These are phyloP conservation scores for Gerris lacustris DNA, from an alignment of 2,888 invertebrate genomes.

Conservation along the genomic window DNA sequence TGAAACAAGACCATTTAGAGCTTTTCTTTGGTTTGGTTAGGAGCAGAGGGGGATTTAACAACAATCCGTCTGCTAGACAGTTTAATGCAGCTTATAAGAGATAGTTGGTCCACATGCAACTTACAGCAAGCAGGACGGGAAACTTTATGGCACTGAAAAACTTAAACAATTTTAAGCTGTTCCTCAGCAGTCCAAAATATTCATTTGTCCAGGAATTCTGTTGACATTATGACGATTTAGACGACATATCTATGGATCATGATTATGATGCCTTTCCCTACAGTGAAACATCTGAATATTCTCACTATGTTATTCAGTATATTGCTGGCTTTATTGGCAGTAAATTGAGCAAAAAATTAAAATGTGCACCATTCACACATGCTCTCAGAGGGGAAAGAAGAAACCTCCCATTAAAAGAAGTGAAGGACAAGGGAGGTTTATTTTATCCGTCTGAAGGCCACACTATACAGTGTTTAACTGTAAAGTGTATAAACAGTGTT, in stretches of 20 bases:
- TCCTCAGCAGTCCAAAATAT: background rate
- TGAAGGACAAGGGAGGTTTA: background rate
- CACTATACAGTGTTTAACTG: too few relatives aligned
- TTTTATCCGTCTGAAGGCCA: background rate
- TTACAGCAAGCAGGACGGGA: background rate
- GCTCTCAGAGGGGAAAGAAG: background rate
- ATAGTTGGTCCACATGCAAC: background rate
- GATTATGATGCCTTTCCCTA: background rate
- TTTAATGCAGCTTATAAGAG: background rate
- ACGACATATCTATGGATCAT: background rate
- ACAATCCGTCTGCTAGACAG: slow-evolving; percentile 9
- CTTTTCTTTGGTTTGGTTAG: slow-evolving; percentile 16
- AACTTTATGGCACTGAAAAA: background rate
- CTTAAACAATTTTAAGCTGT: background rate
- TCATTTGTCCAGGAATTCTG: background rate
- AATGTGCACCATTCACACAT: background rate
- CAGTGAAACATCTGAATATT: background rate
- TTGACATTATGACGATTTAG: background rate
- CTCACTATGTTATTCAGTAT: background rate
- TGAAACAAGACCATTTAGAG: slow-evolving; percentile 20
- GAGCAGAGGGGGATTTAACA: slow-evolving; percentile 15
- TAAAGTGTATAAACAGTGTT: too few relatives aligned
- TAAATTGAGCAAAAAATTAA: background rate
- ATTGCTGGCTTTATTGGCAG: background rate
- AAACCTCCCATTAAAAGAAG: background rate